These are phyloP conservation scores for Drosophila glabriapex DNA, from an alignment of 2,888 invertebrate species.

Conservation along the genomic window DNA sequence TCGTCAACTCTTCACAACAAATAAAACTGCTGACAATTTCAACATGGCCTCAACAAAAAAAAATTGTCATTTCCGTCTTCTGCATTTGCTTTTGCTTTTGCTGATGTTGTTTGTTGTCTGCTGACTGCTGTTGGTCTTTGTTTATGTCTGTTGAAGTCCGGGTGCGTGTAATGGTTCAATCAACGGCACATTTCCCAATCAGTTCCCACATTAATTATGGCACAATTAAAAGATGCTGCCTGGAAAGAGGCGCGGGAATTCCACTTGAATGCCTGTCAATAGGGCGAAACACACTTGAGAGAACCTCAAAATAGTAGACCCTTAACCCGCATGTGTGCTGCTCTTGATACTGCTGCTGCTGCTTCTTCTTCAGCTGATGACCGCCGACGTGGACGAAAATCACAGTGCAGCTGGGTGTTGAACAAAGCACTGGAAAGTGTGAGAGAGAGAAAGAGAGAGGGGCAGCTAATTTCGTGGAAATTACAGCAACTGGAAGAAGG, in stretches of 20 bases:
- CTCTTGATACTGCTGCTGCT: neutral
- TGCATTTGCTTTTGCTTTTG: neutral
- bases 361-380: conserved; percentile 44
- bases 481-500: conserved; percentile 6
- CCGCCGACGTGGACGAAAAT: conserved; percentile 76
- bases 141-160: conserved; percentile 27
- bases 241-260: conserved; percentile 57
- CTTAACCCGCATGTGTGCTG: conserved; percentile 54
- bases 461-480: conserved; percentile 5
- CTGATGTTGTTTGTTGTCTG: neutral
- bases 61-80: conserved; percentile 10
- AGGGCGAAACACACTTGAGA: conserved; percentile 58
- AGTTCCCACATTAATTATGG: conserved; percentile 79
- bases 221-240: conserved; percentile 70
- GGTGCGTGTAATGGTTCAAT: conserved; percentile 70
- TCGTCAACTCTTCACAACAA: conserved; percentile 27
- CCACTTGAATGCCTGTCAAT: conserved; percentile 75
- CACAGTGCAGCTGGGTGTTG: conserved; percentile 56
- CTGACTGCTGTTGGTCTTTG: conserved; percentile 11
- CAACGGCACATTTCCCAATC: conserved; percentile 64
- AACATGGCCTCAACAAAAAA: conserved; percentile 53
- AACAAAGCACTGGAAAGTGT: conserved; percentile 32
- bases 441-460: conserved; percentile 1
- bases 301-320: conserved; percentile 31
- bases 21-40: conserved; percentile 57